Evolutionary conservation across 2,113 vertebrate species (phyloP), one percentile per base, ranked within the genome.

Genomic region (Merops nubicus): DNA sequence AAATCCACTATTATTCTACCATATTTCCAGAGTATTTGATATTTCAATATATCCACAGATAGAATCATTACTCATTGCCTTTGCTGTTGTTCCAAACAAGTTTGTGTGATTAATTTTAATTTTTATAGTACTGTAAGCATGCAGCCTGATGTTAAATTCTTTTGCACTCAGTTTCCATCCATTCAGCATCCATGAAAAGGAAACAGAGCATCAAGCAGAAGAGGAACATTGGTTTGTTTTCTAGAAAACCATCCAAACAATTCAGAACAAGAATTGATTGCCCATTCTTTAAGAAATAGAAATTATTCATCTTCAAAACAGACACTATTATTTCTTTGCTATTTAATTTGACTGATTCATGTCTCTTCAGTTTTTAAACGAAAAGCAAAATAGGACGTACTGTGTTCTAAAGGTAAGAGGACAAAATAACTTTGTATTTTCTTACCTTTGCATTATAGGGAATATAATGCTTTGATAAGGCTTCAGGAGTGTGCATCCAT

Each of bases 401-500:
- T 36, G n/a, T 0, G 0, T 54, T 81, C 42, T 75, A 72, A 79
- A 75, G 6, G 42, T 29, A 92, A 33, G 34, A 86, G 60, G 34
- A 94, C 42, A 92, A 93, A 83, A 91, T 54, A 69, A 94, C 31
- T 59, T 76, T 4, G 0, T 70, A 56, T 50, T 65, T 94, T 97
- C 98, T 94, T 99, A 99, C 99, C 99, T 99, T 99, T 96, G 97
- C 99, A 96, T 99, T 99, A 98, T 99, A 99, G 65, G 99, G 97
- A 93, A 99, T 99, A 98, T 99, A 99, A 97, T 99, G 99, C 97
- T 99, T 99, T 97, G 99, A 99, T 98, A 99, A 98, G 70, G 99
- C 99, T 78, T 99, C 99, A 26, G 99, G 99, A 19, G 99, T 99
- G 94, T 99, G 99, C 99, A 99, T 99, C 99, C 99, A 99, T 80